Evolutionary conservation across 2,888 invertebrate species (phyloP).

Genomic region (Meteorus colon): DNA sequence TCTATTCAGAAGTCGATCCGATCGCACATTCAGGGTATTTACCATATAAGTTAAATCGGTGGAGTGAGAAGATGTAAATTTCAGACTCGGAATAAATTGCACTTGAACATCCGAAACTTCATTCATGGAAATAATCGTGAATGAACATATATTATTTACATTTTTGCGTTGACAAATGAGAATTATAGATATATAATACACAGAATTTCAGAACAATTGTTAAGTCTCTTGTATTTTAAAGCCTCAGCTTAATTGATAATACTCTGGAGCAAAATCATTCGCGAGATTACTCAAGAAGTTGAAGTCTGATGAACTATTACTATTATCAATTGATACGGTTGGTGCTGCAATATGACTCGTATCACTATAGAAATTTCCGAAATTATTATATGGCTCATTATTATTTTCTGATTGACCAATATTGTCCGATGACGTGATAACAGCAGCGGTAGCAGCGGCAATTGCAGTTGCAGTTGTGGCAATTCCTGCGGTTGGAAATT

Average conservation of each 20-base stretch:
- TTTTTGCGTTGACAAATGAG: not conserved
- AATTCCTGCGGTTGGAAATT: constrained; percentile 74
- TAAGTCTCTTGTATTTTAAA: not conserved
- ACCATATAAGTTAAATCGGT: no score
- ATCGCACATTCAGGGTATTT: no score
- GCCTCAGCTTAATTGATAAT: constrained; percentile 84
- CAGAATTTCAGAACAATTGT: not conserved
- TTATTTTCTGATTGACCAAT: constrained; percentile 75
- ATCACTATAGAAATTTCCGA: constrained; percentile 81
- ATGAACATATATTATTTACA: not conserved
- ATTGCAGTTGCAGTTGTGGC: constrained; percentile 72
- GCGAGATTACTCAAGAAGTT: constrained; percentile 94
- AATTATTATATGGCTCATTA: constrained; percentile 80
- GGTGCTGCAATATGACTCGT: constrained; percentile 72
- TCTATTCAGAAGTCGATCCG: no score
- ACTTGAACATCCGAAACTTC: not conserved
- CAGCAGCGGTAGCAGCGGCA: constrained; percentile 74
- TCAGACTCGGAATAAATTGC: not conserved
- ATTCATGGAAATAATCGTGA: not conserved
- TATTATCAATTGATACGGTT: constrained; percentile 81
- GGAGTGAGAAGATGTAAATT: not conserved
- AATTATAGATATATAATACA: not conserved
- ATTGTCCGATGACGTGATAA: constrained; percentile 78
- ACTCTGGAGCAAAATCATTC: constrained; percentile 94
- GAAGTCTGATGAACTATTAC: constrained; percentile 94